Base-by-base conservation (phyloP, 2,888 invertebrate species). In the Xestia c-nigrum region DNA sequence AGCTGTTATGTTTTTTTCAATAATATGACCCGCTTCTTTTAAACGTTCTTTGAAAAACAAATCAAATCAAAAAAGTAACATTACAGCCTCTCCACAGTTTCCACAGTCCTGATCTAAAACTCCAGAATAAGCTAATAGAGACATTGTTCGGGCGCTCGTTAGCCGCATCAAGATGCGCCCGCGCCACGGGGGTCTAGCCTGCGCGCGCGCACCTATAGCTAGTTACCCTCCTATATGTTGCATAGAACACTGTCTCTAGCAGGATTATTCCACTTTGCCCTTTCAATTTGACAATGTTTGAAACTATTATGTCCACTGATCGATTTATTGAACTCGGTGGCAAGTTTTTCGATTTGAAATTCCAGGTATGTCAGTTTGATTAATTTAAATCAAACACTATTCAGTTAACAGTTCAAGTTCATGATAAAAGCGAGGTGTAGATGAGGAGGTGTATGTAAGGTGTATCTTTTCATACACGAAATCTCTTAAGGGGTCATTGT, bases 91-190 rank as follows among this genome's bases (percentile, higher is more conserved):
- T 94, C 94, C 81, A 92, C 31, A 40, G 72, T 21, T 74, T 75
- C 72, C 76, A 0, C 59, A 90, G 89, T 92, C 78, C 87, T 81
- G 89, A 91, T 93, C 91, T 92, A 91, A 92, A 93, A 90, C 92
- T 91, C 91, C 92, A 92, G 95, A 94, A 94, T 94, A 95, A 94
- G 93, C 95, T 96, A 96, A 96, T 96, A 96, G 96, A 96, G 96
- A 96, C 96, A 96, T 96, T 96, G 96, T 96, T 95, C 93, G 91
- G 88, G 90, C 86, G 90, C 95, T 96, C 96, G 96, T 96, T 96
- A 96, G 95, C 88, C 85, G 90, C 90, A 95, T 95, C 96, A 87
- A 91, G 96, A 95, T 95, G 95, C 93, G 93, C 93, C 79, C 80
- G 89, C 93, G 91, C 93, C 91, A 91, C 92, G 95, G 96, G 93